These are phyloP conservation scores for Eilema griseolum DNA, from an alignment of 2,888 invertebrate species.

Conservation along the genomic window DNA sequence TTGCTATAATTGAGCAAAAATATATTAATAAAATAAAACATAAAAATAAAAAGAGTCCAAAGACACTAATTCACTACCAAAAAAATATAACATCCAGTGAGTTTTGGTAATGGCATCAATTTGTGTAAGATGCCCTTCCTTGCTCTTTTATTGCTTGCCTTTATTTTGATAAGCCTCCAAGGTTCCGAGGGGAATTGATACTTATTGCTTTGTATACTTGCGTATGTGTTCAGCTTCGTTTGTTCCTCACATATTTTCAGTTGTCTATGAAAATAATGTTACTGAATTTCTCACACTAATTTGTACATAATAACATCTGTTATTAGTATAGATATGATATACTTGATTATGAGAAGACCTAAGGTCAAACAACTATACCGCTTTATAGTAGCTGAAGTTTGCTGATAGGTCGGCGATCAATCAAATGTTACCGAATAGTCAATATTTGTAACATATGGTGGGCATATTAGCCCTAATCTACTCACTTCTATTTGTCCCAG, in stretches of 20 bases:
- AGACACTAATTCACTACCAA: constrained; percentile 37
- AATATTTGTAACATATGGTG: constrained; percentile 5
- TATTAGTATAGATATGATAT: too few species aligned
- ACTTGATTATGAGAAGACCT: neutral
- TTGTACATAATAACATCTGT: too few species aligned
- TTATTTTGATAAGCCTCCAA: constrained; percentile 49
- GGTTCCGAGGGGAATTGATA: constrained; percentile 39
- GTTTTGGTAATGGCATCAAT: constrained; percentile 50
- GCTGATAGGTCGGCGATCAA: neutral
- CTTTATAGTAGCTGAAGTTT: neutral
- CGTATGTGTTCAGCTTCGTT: constrained; percentile 11
- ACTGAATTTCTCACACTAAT: too few species aligned
- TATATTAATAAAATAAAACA: neutral
- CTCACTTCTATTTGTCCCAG: constrained; percentile 4
- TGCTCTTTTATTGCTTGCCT: constrained; percentile 44
- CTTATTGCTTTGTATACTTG: constrained; percentile 35
- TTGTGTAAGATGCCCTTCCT: constrained; percentile 39
- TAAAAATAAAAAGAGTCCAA: constrained; percentile 6
- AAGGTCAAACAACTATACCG: neutral
- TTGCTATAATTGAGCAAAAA: neutral
- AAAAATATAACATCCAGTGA: constrained; percentile 36
- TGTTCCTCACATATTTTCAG: neutral
- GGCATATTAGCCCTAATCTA: constrained; percentile 11
- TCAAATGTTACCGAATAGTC: constrained; percentile 4
- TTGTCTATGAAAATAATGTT: neutral